Conservation (phyloP, 2,113 vertebrate genomes). For the Azemiops feae region DNA sequence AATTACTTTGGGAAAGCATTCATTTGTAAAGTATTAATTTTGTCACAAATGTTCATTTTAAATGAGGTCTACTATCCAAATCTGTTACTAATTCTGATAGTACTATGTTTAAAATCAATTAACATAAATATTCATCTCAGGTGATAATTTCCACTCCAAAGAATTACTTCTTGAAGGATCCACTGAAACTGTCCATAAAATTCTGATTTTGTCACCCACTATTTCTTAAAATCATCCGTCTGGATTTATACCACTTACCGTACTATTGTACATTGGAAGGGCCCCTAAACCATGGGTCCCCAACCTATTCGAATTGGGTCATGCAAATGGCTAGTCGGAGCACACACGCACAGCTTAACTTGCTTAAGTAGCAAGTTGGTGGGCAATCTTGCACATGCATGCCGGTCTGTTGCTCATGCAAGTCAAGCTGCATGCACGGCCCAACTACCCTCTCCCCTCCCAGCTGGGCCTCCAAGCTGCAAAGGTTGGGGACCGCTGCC, state of each 20-base stretch:
- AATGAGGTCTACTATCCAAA: not conserved
- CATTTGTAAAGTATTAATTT: not conserved
- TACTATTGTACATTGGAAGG: not conserved
- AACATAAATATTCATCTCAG: not conserved
- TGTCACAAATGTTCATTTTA: not conserved
- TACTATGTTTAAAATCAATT: not conserved
- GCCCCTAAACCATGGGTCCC: not conserved
- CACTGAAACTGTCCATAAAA: not conserved
- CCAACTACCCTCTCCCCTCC: too few relatives aligned
- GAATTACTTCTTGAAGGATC: not conserved
- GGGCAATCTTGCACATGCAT: too few relatives aligned
- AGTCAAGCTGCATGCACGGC: too few relatives aligned
- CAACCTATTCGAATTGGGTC: too few relatives aligned
- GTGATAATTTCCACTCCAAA: not conserved
- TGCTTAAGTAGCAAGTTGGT: too few relatives aligned
- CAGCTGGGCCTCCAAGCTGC: too few relatives aligned
- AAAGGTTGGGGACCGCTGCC: too few relatives aligned
- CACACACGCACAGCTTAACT: too few relatives aligned
- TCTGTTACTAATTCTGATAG: not conserved
- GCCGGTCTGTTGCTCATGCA: too few relatives aligned
- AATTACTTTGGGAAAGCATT: not conserved
- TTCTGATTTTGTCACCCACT: not conserved
- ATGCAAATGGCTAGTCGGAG: too few relatives aligned
- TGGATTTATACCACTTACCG: not conserved
- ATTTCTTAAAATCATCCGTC: not conserved